phyloP scores from a whole-genome alignment of 2,113 vertebrate genomes.

The Cnemophilus loriae region DNA sequence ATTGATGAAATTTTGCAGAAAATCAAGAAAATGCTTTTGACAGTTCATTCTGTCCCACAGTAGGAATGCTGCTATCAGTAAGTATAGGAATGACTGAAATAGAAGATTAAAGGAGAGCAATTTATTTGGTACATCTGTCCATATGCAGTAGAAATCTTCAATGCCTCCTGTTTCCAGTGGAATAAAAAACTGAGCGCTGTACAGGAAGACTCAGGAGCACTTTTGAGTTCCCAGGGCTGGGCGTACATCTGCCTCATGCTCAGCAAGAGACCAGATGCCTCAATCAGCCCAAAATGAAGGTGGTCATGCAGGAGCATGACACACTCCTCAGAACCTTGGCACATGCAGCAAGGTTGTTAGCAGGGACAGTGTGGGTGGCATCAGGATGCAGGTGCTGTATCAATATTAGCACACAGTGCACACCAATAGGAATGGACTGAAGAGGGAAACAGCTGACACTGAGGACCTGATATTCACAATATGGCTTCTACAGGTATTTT shows the following conservation, averaged over 20 bases:
- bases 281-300: not conserved
- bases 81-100: not conserved
- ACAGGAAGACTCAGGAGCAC: not conserved
- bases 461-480: not conserved
- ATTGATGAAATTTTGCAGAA: not conserved
- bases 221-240: not conserved
- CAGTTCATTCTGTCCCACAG: not conserved
- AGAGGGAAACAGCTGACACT: not conserved
- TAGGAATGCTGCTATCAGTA: not conserved
- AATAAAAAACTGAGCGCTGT: not conserved
- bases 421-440: not conserved
- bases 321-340: not conserved
- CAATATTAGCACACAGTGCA: not conserved
- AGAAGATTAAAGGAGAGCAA: not conserved
- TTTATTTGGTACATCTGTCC: not conserved
- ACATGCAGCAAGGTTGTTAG: not conserved
- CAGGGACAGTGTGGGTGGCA: not conserved
- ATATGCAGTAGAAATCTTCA: not conserved
- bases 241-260: not conserved
- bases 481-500: not conserved
- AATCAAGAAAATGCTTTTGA: not conserved
- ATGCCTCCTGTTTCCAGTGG: not conserved
- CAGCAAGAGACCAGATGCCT: not conserved
- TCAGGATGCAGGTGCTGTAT: not conserved
- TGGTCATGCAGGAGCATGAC: not conserved